phyloP scores from a whole-genome alignment of 2,888 invertebrate genomes.

The Clostera curtula region DNA sequence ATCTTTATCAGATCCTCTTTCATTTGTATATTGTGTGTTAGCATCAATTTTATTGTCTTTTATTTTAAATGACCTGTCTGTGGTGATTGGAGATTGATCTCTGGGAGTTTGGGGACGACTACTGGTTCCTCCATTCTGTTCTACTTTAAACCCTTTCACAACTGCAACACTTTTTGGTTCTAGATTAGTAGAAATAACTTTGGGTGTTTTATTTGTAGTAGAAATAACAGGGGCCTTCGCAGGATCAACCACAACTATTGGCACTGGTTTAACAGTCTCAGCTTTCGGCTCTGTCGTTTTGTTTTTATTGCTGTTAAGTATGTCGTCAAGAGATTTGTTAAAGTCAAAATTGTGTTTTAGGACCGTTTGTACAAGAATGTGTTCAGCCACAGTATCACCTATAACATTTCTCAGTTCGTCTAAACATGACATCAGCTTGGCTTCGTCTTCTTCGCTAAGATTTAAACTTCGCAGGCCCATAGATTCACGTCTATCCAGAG shows the following conservation, averaged over 20 bases:
- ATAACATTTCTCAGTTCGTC: conserved; percentile 87
- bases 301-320: conserved; percentile 69
- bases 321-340: conserved; percentile 81
- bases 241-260: conserved; percentile 35
- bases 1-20: conserved; percentile 87
- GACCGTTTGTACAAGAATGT: conserved; percentile 81
- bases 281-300: conserved; percentile 27
- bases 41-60: conserved; percentile 76
- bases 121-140: conserved; percentile 30
- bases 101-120: conserved; percentile 74
- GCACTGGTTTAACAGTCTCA: conserved; percentile 29
- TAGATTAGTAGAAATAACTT: conserved; percentile 55
- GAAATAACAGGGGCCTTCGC: conserved; percentile 38
- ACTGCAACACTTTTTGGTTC: conserved; percentile 54
- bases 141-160: conserved; percentile 77
- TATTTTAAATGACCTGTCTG: conserved; percentile 69
- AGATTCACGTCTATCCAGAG: conserved; percentile 55
- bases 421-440: conserved; percentile 86
- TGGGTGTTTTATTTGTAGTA: conserved; percentile 37
- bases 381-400: conserved; percentile 84
- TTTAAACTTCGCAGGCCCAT: conserved; percentile 62
- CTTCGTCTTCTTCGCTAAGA: conserved; percentile 80
- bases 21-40: conserved; percentile 78
- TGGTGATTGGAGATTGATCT: conserved; percentile 80
- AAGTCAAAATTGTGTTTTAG: conserved; percentile 83